Evolutionary conservation across 2,113 vertebrate genomes (phyloP).

Genomic region (Phaetusa simplex): DNA sequence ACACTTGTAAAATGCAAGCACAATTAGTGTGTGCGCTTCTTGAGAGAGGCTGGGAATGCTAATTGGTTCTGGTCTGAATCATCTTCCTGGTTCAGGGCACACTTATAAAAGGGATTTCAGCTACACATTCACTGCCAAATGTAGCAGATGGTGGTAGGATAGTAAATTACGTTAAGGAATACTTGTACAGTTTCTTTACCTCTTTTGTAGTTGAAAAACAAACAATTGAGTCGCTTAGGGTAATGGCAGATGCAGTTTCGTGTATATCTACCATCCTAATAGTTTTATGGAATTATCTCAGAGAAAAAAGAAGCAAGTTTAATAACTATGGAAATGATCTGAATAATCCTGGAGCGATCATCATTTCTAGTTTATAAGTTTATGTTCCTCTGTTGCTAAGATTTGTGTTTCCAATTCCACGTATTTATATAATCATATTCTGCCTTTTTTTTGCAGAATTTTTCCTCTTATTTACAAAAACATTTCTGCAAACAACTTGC

Average conservation of each 20-base stretch:
- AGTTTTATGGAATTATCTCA: conserved; percentile 46
- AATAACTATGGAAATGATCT: conserved; percentile 36
- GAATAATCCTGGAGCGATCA: background rate
- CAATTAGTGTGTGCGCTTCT: background rate
- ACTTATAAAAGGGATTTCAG: conserved; percentile 37
- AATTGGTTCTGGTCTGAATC: conserved; percentile 52
- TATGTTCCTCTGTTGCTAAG: conserved; percentile 8
- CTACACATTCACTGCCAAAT: conserved; percentile 46
- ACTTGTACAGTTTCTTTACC: conserved; percentile 62
- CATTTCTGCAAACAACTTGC: background rate
- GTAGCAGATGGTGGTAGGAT: conserved; percentile 61
- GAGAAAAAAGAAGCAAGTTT: conserved; percentile 41
- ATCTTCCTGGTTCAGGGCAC: conserved; percentile 55
- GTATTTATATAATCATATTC: background rate
- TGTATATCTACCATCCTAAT: conserved; percentile 29
- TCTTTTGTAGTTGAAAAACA: conserved; percentile 57
- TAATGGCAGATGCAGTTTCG: conserved; percentile 50
- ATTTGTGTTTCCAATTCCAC: background rate
- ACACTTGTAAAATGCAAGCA: background rate
- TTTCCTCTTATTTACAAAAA: background rate
- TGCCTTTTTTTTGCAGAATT: background rate
- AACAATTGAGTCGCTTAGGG: conserved; percentile 49
- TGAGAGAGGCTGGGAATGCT: background rate
- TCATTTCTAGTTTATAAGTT: conserved; percentile 37
- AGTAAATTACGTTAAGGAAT: conserved; percentile 67